Percentiles rank a stretch among this genome's conserved stretches.
phyloP scores from a whole-genome alignment of 2,113 vertebrate species.

The Atherinomorus stipes region DNA sequence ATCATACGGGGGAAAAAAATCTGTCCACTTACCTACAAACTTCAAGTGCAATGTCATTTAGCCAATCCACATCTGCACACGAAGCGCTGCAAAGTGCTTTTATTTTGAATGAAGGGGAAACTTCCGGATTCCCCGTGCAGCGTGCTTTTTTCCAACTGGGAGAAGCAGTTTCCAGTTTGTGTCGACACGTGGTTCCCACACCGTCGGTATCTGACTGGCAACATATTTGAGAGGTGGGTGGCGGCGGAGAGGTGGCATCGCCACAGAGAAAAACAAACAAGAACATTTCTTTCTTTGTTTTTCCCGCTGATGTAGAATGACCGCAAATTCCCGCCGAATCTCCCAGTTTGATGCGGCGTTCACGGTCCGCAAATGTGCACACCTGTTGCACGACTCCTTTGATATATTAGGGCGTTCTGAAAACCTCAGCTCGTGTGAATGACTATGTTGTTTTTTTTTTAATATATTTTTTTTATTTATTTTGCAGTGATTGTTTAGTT shows the following conservation, averaged over 20 bases:
- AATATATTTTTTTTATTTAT: too few species aligned
- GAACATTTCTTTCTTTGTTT: not conserved
- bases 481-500: too few species aligned
- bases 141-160: slow-evolving; percentile 29
- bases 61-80: not conserved
- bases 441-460: too few species aligned
- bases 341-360: not conserved
- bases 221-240: slow-evolving; percentile 4
- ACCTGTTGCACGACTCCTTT: slow-evolving; percentile 56
- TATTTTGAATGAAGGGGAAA: slow-evolving; percentile 37
- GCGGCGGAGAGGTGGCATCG: not conserved
- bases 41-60: too few species aligned
- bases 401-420: not conserved
- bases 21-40: too few species aligned
- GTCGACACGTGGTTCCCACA: slow-evolving; percentile 86
- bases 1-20: too few species aligned
- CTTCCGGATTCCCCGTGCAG: slow-evolving; percentile 33
- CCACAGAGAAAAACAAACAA: not conserved
- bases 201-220: slow-evolving; percentile 67
- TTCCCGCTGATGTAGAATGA: not conserved
- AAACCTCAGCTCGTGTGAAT: not conserved
- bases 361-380: not conserved
- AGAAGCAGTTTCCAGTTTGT: slow-evolving; percentile 82
- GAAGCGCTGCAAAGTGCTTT: slow-evolving; percentile 9
- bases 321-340: not conserved